These are phyloP conservation scores for Bilobella aurantiaca DNA, from an alignment of 1,140 invertebrate species.

Conservation along the genomic window DNA sequence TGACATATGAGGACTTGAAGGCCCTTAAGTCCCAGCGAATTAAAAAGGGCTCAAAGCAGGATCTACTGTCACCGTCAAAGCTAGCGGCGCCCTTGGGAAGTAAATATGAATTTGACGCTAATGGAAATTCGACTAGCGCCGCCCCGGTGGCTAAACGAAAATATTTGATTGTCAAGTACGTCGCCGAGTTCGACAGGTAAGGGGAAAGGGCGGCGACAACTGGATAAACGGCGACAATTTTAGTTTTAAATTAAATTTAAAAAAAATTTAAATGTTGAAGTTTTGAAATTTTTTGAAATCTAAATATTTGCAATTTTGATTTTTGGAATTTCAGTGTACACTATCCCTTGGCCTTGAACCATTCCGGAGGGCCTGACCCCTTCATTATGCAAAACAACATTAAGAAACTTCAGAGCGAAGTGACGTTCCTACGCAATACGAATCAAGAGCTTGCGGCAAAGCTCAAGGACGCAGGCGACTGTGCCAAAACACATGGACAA, in stretches of 20 bases:
- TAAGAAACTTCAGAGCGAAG: conserved; percentile 42
- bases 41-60: not conserved
- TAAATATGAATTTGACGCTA: not conserved
- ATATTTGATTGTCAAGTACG: conserved; percentile 43
- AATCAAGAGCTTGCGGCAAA: conserved; percentile 10
- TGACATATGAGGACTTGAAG: conserved; percentile 42
- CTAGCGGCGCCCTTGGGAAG: not conserved
- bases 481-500: no score
- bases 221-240: no score
- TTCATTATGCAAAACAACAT: conserved; percentile 43
- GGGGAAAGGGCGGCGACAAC: no score
- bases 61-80: not conserved
- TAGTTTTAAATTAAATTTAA: not conserved
- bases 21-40: conserved; percentile 35
- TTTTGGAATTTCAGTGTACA: conserved; percentile 42
- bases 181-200: conserved; percentile 43
- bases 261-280: not conserved
- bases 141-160: conserved; percentile 14
- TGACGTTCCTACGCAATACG: conserved; percentile 25
- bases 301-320: no score
- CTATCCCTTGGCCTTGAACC: conserved; percentile 46
- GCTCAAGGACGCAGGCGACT: not conserved
- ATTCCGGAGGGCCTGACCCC: conserved; percentile 45
- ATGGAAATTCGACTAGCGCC: not conserved
- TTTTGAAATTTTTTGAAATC: no score